phyloP scores from a whole-genome alignment of 2,888 invertebrate species.

The Agrochola macilenta region DNA sequence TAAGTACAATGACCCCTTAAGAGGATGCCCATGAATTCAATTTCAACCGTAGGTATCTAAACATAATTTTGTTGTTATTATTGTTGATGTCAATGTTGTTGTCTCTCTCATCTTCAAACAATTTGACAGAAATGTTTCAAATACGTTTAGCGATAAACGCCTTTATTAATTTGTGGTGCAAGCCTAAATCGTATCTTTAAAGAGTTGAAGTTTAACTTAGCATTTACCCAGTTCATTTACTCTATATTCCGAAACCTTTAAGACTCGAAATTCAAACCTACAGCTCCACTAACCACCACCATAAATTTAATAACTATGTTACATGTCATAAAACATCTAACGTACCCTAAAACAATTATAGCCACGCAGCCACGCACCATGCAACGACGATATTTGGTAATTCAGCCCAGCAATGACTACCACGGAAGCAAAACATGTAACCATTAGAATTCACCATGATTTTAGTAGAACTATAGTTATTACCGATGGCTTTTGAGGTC shows the following conservation, averaged over 20 bases:
- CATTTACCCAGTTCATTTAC: background rate
- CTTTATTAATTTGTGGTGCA: background rate
- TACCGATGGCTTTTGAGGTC: conserved; percentile 49
- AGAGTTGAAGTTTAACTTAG: background rate
- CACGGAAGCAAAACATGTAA: conserved; percentile 41
- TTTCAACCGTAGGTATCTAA: too few species aligned
- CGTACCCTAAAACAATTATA: conserved; percentile 19
- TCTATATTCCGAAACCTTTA: background rate
- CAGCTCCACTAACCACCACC: background rate
- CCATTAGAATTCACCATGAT: conserved; percentile 42
- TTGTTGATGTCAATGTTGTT: too few species aligned
- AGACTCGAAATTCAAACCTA: background rate
- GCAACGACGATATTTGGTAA: conserved; percentile 36
- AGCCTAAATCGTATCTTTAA: background rate
- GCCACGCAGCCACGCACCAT: conserved; percentile 14
- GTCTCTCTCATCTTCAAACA: background rate
- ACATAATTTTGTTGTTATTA: background rate
- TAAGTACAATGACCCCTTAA: too few species aligned
- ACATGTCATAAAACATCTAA: conserved; percentile 26
- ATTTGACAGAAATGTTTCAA: background rate
- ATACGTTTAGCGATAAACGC: background rate
- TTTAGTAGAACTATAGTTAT: conserved; percentile 21
- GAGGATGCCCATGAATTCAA: too few species aligned
- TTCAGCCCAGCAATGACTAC: conserved; percentile 5
- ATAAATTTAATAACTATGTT: conserved; percentile 9